These are phyloP conservation scores for Elymnias hypermnestra DNA, from an alignment of 1,140 invertebrate species.

Conservation along the genomic window DNA sequence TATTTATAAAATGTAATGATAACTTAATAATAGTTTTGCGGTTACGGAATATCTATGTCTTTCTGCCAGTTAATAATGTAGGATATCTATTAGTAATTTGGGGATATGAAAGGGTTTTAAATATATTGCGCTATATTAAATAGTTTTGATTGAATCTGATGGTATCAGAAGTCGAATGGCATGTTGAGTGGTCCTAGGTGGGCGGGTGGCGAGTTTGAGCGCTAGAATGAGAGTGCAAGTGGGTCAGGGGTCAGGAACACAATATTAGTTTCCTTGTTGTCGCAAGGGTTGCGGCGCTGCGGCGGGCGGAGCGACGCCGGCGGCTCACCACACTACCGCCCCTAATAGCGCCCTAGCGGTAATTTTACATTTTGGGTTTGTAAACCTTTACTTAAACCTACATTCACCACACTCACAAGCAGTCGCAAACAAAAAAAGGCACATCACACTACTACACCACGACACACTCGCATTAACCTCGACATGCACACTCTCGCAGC, in stretches of 20 bases:
- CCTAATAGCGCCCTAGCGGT: constrained; percentile 71
- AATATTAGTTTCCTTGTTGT: constrained; percentile 78
- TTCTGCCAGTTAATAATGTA: no score
- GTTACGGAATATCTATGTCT: no score
- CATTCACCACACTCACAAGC: constrained; percentile 33
- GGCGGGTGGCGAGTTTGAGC: constrained; percentile 54
- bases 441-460: constrained; percentile 9
- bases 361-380: constrained; percentile 75
- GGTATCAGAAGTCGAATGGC: constrained; percentile 20
- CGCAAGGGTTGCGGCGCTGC: constrained; percentile 74
- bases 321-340: constrained; percentile 64
- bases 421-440: constrained; percentile 2
- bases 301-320: constrained; percentile 68
- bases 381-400: constrained; percentile 75
- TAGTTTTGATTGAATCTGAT: no score
- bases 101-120: no score
- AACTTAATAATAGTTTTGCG: no score
- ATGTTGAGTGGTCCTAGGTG: constrained; percentile 10
- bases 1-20: no score
- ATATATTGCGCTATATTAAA: no score
- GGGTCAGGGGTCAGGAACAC: constrained; percentile 67
- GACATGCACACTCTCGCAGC: constrained; percentile 23
- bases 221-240: constrained; percentile 41
- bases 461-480: constrained; percentile 21
- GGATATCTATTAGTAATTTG: no score